Evolutionary conservation across 2,888 invertebrate genomes (phyloP).

Genomic region (Callinectes sapidus): DNA sequence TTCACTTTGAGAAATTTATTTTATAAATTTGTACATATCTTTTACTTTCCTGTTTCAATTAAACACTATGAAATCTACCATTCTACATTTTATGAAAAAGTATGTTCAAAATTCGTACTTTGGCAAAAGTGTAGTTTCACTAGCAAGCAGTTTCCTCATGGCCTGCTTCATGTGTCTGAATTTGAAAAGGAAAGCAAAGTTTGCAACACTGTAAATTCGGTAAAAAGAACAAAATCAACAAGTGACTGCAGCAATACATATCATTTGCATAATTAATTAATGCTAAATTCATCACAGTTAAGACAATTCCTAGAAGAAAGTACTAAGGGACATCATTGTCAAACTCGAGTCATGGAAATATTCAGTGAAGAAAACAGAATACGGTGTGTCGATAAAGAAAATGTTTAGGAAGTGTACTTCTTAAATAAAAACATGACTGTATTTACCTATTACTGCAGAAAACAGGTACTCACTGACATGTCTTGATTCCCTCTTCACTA

Average conservation of each 20-base stretch:
- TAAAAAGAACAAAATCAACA: not conserved
- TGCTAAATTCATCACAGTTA: not conserved
- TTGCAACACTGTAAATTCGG: not conserved
- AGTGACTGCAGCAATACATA: not conserved
- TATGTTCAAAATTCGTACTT: constrained; percentile 24
- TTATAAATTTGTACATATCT: constrained; percentile 45
- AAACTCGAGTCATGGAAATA: not conserved
- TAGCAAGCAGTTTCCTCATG: not conserved
- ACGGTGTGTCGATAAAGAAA: not conserved
- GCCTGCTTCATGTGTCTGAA: not conserved
- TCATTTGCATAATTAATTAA: constrained; percentile 2
- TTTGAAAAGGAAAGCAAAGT: not conserved
- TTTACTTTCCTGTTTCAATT: constrained; percentile 41
- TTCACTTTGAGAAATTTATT: constrained; percentile 47
- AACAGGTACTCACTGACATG: constrained; percentile 34
- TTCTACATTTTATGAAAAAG: not conserved
- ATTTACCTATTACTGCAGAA: constrained; percentile 16
- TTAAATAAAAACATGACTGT: constrained; percentile 12
- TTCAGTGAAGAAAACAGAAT: not conserved
- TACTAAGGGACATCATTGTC: not conserved
- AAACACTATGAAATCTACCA: constrained; percentile 17
- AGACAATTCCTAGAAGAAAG: not conserved
- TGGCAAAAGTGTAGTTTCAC: constrained; percentile 21
- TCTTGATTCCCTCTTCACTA: constrained; percentile 30
- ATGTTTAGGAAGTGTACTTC: not conserved